phyloP scores from a whole-genome alignment of 2,113 vertebrate genomes.

The Conger conger region DNA sequence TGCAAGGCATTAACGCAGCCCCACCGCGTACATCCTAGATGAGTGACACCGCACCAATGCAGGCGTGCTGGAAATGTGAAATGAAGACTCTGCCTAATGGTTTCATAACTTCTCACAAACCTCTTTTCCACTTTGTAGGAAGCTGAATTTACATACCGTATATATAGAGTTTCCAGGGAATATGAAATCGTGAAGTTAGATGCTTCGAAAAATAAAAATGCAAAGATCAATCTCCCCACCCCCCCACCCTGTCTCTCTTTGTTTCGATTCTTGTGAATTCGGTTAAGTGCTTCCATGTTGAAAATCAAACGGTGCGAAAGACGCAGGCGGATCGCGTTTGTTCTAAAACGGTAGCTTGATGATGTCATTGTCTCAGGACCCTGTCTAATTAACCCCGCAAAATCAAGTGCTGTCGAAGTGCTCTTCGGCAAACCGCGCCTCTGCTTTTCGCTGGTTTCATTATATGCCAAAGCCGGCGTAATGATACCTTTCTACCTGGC shows the following conservation, averaged over 20 bases:
- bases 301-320: slow-evolving; percentile 7
- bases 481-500: slow-evolving; percentile 47
- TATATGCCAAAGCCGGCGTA: slow-evolving; percentile 27
- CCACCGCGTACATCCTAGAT: not conserved
- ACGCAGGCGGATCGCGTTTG: slow-evolving; percentile 10
- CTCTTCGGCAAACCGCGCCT: slow-evolving; percentile 15
- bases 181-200: not conserved
- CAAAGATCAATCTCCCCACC: slow-evolving; percentile 6
- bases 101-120: slow-evolving; percentile 7
- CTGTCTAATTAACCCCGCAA: slow-evolving; percentile 16
- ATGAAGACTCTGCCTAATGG: not conserved
- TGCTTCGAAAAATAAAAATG: slow-evolving; percentile 5
- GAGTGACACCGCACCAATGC: slow-evolving; percentile 2
- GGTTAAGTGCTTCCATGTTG: slow-evolving; percentile 16
- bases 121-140: not conserved
- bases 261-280: not conserved
- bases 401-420: not conserved
- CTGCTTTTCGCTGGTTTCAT: slow-evolving; percentile 20
- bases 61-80: not conserved
- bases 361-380: slow-evolving; percentile 17
- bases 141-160: not conserved
- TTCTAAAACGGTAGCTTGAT: slow-evolving; percentile 24
- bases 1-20: slow-evolving; percentile 23
- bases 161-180: slow-evolving; percentile 7
- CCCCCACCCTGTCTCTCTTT: not conserved